A percentile compares a stretch with the other conserved stretches of the same genome.
phyloP scores from a whole-genome alignment of 2,797 vertebrate genomes.

The Falco cherrug region DNA sequence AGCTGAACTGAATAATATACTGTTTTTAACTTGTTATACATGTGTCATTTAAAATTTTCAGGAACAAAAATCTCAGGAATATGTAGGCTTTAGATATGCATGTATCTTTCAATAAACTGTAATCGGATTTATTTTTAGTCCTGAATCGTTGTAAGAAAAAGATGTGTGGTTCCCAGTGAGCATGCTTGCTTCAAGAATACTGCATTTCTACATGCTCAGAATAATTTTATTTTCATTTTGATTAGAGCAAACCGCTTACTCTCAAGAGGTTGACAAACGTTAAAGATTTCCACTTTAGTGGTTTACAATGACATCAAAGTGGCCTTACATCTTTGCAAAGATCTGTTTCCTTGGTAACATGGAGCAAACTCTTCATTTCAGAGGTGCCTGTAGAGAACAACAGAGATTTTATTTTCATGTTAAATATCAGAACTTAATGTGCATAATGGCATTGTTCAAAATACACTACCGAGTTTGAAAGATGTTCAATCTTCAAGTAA shows the following conservation, averaged over 20 bases:
- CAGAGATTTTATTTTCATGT: constrained; percentile 38
- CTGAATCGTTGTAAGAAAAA: constrained; percentile 15
- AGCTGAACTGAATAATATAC: not conserved
- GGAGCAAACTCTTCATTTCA: constrained; percentile 64
- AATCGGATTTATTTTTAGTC: constrained; percentile 41
- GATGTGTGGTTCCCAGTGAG: constrained; percentile 6
- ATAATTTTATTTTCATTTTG: constrained; percentile 76
- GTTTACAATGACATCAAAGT: constrained; percentile 73
- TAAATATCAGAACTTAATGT: constrained; percentile 47
- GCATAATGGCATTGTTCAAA: constrained; percentile 10
- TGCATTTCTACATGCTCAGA: constrained; percentile 74
- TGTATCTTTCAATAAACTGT: not conserved
- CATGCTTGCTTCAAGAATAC: constrained; percentile 54
- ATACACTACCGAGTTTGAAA: not conserved
- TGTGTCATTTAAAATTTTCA: not conserved
- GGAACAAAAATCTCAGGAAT: not conserved
- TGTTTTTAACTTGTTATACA: not conserved
- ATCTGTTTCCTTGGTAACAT: constrained; percentile 76
- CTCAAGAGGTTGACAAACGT: constrained; percentile 67
- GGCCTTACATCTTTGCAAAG: constrained; percentile 67
- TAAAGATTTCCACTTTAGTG: constrained; percentile 73
- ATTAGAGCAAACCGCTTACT: constrained; percentile 68
- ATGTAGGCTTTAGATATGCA: not conserved
- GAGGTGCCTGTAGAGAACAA: constrained; percentile 34
- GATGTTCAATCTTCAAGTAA: not conserved